Evolutionary conservation across 2,797 vertebrate genomes (phyloP).

Genomic region (Danio jaintianensis): DNA sequence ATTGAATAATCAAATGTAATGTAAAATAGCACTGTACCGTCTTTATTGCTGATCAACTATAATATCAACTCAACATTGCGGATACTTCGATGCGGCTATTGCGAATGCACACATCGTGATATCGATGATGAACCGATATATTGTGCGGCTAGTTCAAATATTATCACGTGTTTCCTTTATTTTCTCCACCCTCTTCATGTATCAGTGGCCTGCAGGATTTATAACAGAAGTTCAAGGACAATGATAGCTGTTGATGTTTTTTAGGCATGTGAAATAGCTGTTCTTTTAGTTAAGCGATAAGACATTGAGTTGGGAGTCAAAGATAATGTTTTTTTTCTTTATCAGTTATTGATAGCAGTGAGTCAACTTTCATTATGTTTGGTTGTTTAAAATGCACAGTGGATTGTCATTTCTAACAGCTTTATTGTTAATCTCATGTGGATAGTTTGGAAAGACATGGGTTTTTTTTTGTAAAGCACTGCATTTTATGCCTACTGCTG

Average conservation of each 20-base stretch:
- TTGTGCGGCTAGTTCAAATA: too few species aligned
- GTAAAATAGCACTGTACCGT: too few species aligned
- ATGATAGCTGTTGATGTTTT: not conserved
- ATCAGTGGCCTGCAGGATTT: not conserved
- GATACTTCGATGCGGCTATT: too few species aligned
- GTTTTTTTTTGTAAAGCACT: not conserved
- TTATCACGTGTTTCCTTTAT: slow-evolving; percentile 22
- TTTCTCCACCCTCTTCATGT: slow-evolving; percentile 35
- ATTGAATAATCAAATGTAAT: too few species aligned
- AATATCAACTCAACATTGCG: too few species aligned
- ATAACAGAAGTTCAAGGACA: not conserved
- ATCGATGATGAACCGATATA: too few species aligned
- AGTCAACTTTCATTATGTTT: not conserved
- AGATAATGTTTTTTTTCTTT: not conserved
- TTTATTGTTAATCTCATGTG: not conserved
- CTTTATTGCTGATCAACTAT: too few species aligned
- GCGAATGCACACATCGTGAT: too few species aligned
- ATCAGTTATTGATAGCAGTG: not conserved
- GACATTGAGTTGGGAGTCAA: not conserved
- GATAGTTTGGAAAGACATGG: not conserved
- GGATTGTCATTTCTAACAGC: not conserved
- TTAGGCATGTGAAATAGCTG: not conserved
- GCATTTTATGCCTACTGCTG: not conserved
- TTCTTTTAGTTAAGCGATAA: not conserved
- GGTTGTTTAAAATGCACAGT: not conserved